Percentiles rank a stretch among this genome's conserved stretches.
phyloP scores from a whole-genome alignment of 2,888 invertebrate genomes.

The Aleiodes testaceus region DNA sequence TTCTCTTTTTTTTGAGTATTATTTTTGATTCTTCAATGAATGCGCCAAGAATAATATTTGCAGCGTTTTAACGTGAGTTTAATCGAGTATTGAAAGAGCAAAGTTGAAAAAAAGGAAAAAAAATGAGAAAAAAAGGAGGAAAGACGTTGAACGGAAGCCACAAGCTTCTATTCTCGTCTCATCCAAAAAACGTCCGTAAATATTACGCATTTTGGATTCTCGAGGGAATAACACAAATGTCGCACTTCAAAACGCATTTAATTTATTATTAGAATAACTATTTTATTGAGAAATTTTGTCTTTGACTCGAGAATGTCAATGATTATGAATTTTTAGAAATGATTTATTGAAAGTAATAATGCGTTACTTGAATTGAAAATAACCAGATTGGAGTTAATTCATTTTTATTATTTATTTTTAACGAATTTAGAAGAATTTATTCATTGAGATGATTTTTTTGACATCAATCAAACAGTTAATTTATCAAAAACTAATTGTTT shows the following conservation, averaged over 20 bases:
- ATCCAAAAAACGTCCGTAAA: slow-evolving; percentile 15
- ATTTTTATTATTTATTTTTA: too few species aligned
- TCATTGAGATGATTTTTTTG: too few species aligned
- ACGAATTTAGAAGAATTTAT: too few species aligned
- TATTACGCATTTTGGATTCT: slow-evolving; percentile 7
- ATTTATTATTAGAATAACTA: slow-evolving; percentile 8
- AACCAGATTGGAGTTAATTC: too few species aligned
- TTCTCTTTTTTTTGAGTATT: neutral
- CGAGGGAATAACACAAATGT: slow-evolving; percentile 7
- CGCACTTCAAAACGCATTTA: slow-evolving; percentile 8
- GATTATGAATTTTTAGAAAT: too few species aligned
- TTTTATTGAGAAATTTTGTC: too few species aligned
- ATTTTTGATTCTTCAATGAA: slow-evolving; percentile 11
- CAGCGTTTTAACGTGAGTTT: slow-evolving; percentile 10
- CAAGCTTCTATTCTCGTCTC: slow-evolving; percentile 17
- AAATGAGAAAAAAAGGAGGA: neutral
- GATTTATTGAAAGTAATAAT: too few species aligned
- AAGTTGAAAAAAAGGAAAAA: neutral
- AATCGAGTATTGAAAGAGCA: slow-evolving; percentile 14
- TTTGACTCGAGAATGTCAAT: too few species aligned
- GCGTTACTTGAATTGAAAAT: too few species aligned
- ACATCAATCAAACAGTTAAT: too few species aligned
- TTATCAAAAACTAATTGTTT: too few species aligned
- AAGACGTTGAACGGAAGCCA: neutral
- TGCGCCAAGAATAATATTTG: slow-evolving; percentile 28